Evolutionary conservation across 2,888 invertebrate genomes (phyloP).

Genomic region (Celastrina argiolus): DNA sequence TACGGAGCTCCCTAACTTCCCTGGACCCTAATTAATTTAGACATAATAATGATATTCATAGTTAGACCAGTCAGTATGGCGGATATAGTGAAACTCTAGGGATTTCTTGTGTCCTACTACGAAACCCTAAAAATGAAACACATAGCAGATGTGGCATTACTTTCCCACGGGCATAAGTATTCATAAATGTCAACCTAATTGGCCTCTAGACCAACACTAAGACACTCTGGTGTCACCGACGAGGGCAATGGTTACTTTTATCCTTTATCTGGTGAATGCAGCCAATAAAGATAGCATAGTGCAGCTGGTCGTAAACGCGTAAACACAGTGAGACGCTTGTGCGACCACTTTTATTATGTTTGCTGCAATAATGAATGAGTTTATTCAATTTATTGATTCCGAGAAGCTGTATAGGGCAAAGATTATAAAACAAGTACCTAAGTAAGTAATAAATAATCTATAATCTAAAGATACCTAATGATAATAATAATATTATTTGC

Average conservation of each 20-base stretch:
- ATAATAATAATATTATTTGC: too few relatives aligned
- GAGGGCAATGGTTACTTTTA: constrained; percentile 38
- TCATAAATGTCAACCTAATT: constrained; percentile 20
- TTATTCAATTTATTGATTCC: constrained; percentile 71
- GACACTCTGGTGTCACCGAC: constrained; percentile 19
- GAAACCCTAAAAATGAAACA: neutral
- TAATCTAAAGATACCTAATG: too few relatives aligned
- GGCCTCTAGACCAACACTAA: constrained; percentile 19
- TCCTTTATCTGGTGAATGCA: constrained; percentile 55
- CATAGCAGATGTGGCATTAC: constrained; percentile 3
- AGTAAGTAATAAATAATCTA: too few relatives aligned
- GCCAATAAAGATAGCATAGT: constrained; percentile 59
- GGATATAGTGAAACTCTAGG: too few relatives aligned
- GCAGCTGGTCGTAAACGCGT: constrained; percentile 69
- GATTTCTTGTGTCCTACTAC: too few relatives aligned
- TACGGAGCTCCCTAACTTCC: too few relatives aligned
- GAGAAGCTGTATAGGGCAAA: constrained; percentile 41
- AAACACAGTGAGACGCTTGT: constrained; percentile 65
- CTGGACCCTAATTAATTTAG: too few relatives aligned
- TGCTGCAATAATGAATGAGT: constrained; percentile 66
- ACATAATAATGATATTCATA: too few relatives aligned
- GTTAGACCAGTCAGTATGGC: too few relatives aligned
- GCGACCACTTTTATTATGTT: constrained; percentile 58
- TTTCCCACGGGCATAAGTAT: constrained; percentile 18
- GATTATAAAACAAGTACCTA: too few relatives aligned